Conservation (phyloP, 1,140 invertebrate genomes). For the Pogonomyrmex californicus region DNA sequence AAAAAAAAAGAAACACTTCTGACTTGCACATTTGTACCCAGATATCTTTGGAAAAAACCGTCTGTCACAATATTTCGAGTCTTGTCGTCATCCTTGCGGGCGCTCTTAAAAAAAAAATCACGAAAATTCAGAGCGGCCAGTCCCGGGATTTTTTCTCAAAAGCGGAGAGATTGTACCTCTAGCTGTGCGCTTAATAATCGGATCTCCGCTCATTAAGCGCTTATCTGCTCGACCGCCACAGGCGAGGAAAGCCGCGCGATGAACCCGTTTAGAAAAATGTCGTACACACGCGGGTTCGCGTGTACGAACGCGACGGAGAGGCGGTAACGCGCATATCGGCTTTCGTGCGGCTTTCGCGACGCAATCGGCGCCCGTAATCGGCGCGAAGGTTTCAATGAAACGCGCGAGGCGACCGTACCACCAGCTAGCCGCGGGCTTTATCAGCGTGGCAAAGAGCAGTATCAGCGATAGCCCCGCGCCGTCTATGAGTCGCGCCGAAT, state of each 20-base stretch:
- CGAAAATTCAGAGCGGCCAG: no score
- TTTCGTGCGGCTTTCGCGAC: constrained; percentile 51
- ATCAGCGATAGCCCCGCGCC: constrained; percentile 61
- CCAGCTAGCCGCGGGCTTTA: constrained; percentile 60
- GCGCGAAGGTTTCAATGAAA: constrained; percentile 69
- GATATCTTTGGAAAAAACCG: no score
- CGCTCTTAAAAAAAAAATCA: no score
- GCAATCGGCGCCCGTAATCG: constrained; percentile 63
- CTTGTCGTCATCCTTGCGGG: no score
- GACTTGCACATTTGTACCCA: no score
- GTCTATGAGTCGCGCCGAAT: constrained; percentile 58
- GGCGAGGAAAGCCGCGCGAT: constrained; percentile 29
- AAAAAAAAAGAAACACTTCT: no score
- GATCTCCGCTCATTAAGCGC: neutral
- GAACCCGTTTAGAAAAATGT: constrained; percentile 43
- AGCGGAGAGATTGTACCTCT: no score
- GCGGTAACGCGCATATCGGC: constrained; percentile 53
- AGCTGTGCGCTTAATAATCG: neutral
- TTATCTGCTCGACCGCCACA: constrained; percentile 25
- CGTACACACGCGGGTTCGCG: constrained; percentile 8
- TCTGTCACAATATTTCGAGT: no score
- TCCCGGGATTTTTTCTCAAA: no score
- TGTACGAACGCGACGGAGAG: constrained; percentile 1
- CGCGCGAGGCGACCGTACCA: constrained; percentile 50
- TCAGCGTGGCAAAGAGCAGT: constrained; percentile 65